Conservation (phyloP, 2,113 vertebrate genomes). For the Arenaria interpres region DNA sequence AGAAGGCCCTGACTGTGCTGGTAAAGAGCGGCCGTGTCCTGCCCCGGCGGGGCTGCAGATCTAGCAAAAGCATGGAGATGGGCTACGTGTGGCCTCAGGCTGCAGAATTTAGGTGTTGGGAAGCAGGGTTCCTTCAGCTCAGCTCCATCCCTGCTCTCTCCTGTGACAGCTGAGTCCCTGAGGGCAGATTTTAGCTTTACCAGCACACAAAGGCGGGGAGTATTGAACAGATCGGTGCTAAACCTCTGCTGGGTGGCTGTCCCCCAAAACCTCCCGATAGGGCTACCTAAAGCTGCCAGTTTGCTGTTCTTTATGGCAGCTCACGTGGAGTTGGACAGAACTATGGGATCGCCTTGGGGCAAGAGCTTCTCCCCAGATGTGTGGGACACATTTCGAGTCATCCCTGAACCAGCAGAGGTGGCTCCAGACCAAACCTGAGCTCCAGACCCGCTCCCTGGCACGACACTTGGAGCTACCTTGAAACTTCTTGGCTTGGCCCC, state of each 20-base stretch:
- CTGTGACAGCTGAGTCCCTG: not conserved
- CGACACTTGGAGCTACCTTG: not conserved
- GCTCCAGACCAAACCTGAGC: not conserved
- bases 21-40: not conserved
- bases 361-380: not conserved
- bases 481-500: not conserved
- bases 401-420: not conserved
- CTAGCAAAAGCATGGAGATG: not conserved
- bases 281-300: not conserved
- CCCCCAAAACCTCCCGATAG: not conserved
- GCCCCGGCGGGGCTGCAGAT: not conserved
- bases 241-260: not conserved
- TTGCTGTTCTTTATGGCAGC: not conserved
- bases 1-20: not conserved
- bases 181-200: not conserved
- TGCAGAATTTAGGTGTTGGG: not conserved
- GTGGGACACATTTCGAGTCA: accelerated
- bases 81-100: not conserved
- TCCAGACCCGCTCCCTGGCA: not conserved
- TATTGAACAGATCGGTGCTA: not conserved
- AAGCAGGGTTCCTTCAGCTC: not conserved
- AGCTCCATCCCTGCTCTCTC: not conserved
- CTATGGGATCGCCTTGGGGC: not conserved
- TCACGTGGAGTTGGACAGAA: accelerated
- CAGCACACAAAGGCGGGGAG: not conserved